Conservation (phyloP, 2,888 invertebrate species). For the Chymomyza fuscimana region DNA sequence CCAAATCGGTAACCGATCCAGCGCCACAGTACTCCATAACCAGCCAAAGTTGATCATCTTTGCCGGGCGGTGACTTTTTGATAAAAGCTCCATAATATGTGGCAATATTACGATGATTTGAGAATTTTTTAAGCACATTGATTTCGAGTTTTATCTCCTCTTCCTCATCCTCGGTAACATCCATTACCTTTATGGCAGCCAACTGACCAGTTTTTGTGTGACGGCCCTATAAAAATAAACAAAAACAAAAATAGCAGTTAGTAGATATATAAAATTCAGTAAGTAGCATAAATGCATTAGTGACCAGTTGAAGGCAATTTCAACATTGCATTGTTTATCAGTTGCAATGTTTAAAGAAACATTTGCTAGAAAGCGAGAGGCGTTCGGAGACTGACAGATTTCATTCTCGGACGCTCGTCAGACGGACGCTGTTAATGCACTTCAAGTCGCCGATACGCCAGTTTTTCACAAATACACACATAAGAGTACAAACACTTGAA, state of each 20-base stretch:
- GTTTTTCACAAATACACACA: background rate
- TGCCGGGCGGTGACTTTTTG: conserved; percentile 98
- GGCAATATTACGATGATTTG: conserved; percentile 99
- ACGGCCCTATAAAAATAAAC: conserved; percentile 87
- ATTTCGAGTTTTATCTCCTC: conserved; percentile 99
- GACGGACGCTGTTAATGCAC: conserved; percentile 38
- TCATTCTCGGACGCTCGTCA: background rate
- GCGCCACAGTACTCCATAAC: conserved; percentile 99
- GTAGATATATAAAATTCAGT: background rate
- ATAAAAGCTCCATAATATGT: conserved; percentile 99
- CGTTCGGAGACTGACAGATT: background rate
- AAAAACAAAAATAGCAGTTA: conserved; percentile 17
- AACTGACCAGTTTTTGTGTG: conserved; percentile 99
- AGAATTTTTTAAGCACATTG: conserved; percentile 99
- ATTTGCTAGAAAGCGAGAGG: background rate
- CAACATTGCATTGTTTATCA: conserved; percentile 33
- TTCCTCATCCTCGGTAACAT: conserved; percentile 99
- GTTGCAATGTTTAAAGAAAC: conserved; percentile 16
- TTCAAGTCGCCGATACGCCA: conserved; percentile 17
- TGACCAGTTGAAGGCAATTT: background rate
- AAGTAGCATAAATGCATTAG: conserved; percentile 13
- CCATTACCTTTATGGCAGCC: conserved; percentile 99
- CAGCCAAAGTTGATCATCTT: conserved; percentile 99
- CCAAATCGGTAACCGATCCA: conserved; percentile 98
- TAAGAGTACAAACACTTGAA: background rate